Percentiles rank a stretch among this genome's conserved stretches.
phyloP scores from a whole-genome alignment of 2,797 vertebrate genomes.

The Hyperoplus immaculatus region DNA sequence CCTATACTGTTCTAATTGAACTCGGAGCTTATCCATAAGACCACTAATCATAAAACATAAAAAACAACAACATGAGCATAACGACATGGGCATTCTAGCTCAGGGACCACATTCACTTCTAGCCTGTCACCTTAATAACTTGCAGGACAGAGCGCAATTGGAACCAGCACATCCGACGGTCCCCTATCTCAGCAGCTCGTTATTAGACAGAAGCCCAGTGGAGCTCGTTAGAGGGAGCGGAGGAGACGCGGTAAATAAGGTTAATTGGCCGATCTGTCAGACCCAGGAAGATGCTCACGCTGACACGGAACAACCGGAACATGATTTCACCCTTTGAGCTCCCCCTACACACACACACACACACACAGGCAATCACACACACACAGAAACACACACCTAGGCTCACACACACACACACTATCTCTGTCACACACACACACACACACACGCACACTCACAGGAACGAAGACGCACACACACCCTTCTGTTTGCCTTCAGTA shows the following conservation, averaged over 20 bases:
- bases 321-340: constrained; percentile 70
- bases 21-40: background rate
- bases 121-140: constrained; percentile 79
- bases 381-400: background rate
- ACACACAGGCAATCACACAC: background rate
- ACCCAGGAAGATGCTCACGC: constrained; percentile 76
- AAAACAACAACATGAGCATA: constrained; percentile 22
- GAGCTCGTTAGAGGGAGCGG: constrained; percentile 87
- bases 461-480: background rate
- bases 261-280: constrained; percentile 90
- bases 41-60: constrained; percentile 40
- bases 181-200: constrained; percentile 75
- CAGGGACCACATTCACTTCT: constrained; percentile 37
- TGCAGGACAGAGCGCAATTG: constrained; percentile 69
- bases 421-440: too few species aligned
- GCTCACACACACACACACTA: too few species aligned
- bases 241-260: constrained; percentile 86
- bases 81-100: constrained; percentile 9
- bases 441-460: too few species aligned
- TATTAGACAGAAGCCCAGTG: constrained; percentile 86
- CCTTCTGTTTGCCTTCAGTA: constrained; percentile 74
- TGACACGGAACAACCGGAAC: constrained; percentile 81
- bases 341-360: background rate
- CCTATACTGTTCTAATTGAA: constrained; percentile 33
- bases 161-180: constrained; percentile 61